Base-by-base conservation (phyloP, 2,888 invertebrate species). In the Perizoma flavofasciatum region DNA sequence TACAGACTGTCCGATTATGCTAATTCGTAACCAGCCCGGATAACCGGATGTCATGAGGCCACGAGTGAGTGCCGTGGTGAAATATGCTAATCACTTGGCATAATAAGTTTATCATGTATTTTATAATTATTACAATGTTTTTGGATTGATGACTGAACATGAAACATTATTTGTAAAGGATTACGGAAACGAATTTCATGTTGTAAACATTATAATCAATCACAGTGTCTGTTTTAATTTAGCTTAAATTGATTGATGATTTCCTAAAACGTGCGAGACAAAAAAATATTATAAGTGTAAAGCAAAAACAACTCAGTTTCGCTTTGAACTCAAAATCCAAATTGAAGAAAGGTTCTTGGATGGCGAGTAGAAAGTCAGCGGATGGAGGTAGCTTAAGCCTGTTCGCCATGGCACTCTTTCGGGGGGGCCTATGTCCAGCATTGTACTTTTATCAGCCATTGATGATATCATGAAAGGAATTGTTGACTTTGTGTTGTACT, bases 1-100 rank as follows among this genome's bases (percentile, higher is more conserved):
- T 60, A 66, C 66, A 44, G 59, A 56, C 44, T 54, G 55, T 57
- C 63, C 56, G 63, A 66, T 68, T 68, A 68, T 68, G 66, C 48
- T 59, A 66, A 69, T 65, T 11, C 48, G 46, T 58, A 63, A 62
- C 48, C 41, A 55, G 59, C 34, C 65, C 62, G 69, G 67, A 65
- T 61, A 64, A 68, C 63, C 55, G 61, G 52, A 39, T 53, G 64
- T 61, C 53, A 55, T 57, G 63, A 59, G 58, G 48, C 61, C 63
- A 59, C 58, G 61, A 57, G 61, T 59, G 55, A 63, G 55, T 49
- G 37, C 6, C 3, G 22, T 45, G 33, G 34, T 45, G 39, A 33
- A 48, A 50, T 57, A 57, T 61, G 41, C 45, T 43, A 53, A 61
- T 48, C 35, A 60, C 34, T 37, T 3, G n/a, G 3, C 5, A 8